Evolutionary conservation across 2,797 vertebrate species (phyloP), one percentile per base, ranked within the genome.

Genomic region (Oreochromis mossambicus): DNA sequence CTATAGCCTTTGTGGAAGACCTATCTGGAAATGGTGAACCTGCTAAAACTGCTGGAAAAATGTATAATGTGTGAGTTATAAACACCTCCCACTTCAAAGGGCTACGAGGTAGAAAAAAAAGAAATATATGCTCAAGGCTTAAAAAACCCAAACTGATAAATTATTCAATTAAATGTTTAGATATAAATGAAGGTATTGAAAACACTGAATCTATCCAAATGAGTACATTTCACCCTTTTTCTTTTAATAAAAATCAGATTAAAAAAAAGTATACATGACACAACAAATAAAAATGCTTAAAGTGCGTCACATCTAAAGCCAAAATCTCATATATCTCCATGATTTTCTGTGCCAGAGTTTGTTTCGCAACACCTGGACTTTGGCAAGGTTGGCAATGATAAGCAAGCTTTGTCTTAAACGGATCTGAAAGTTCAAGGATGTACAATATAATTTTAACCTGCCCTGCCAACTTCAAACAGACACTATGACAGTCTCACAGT

Each of bases 401-500:
- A 88, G 46, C 34, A 83, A 21, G 76, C 17, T 77, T 87, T 82
- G 50, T 78, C 41, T 82, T 79, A 58, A 84, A 87, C 13, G 3
- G 75, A 88, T 92, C 70, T 24, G 48, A 89, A 88, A 85, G 83
- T 92, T 91, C 89, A 89, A 87, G 91, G 87, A 83, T 46, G 12
- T 41, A 32, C 32, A 29, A 38, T 56, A 83, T 78, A 85, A 86
- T 87, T 89, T 77, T 11, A 73, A 48, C 75, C 66, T 54, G 52
- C 58, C 32, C 50, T 56, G 82, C 32, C 78, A 85, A 79, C 91
- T 61, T 87, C 77, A 83, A 85, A 51, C 77, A 86, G 85, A 83
- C 86, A 48, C 63, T 73, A 41, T 91, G 84, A 89, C 92, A 83
- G 83, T 73, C 77, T 43, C 10, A 46, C 81, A 82, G 80, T 89